phyloP scores from a whole-genome alignment of 2,888 invertebrate species.

The Parnassius glacialis region DNA sequence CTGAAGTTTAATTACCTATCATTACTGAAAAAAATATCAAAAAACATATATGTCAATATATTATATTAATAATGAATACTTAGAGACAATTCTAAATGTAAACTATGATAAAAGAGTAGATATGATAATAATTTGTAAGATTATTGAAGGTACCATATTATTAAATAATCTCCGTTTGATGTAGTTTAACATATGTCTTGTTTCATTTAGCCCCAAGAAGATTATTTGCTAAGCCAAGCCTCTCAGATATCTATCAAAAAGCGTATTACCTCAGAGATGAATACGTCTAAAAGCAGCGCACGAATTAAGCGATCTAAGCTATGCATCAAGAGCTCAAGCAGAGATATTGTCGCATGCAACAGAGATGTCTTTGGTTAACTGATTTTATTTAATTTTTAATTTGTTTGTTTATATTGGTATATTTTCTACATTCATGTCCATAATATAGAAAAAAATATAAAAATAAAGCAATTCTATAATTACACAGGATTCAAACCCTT shows the following conservation, averaged over 20 bases:
- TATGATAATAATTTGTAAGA: background rate
- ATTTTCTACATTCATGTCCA: background rate
- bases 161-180: background rate
- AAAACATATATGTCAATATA: too few relatives aligned
- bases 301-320: constrained; percentile 48
- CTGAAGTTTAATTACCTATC: too few relatives aligned
- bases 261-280: constrained; percentile 38
- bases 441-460: background rate
- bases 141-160: background rate
- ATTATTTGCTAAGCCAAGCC: constrained; percentile 60
- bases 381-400: constrained; percentile 1
- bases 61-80: background rate
- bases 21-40: too few relatives aligned
- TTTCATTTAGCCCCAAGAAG: constrained; percentile 58
- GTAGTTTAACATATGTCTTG: background rate
- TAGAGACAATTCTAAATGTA: background rate
- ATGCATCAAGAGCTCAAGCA: constrained; percentile 43
- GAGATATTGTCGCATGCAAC: constrained; percentile 38
- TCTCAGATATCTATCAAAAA: constrained; percentile 44
- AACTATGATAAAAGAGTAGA: background rate
- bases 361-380: constrained; percentile 47
- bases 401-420: background rate
- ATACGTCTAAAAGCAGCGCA: constrained; percentile 40
- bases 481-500: constrained; percentile 68
- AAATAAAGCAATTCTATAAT: background rate